These are phyloP conservation scores for Stegophylla sp. DNA, from an alignment of 2,888 invertebrate genomes.

Conservation along the genomic window DNA sequence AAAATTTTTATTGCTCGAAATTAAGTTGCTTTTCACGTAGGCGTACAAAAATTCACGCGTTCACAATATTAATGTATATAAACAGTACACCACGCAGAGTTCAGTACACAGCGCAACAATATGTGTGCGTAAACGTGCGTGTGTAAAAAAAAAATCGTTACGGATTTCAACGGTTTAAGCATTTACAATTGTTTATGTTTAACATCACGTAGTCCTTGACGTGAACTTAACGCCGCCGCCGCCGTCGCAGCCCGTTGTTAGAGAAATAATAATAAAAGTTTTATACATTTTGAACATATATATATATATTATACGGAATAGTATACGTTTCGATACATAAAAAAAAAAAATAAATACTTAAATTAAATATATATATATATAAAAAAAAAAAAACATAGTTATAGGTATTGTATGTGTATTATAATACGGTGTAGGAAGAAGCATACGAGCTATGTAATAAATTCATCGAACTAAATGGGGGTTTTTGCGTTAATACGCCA, in stretches of 20 bases:
- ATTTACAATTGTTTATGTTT: conserved; percentile 36
- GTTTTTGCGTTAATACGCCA: neutral
- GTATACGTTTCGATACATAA: neutral
- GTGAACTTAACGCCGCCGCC: neutral
- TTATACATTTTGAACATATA: conserved; percentile 22
- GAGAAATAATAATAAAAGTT: conserved; percentile 29
- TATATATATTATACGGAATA: neutral
- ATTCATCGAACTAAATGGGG: neutral
- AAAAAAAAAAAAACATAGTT: neutral
- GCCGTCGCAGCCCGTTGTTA: neutral
- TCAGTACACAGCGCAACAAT: neutral
- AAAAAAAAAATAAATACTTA: conserved; percentile 1
- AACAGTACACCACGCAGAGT: neutral
- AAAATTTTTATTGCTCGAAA: neutral
- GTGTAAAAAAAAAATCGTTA: conserved; percentile 28
- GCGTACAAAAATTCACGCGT: neutral
- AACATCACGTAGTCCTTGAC: conserved; percentile 38
- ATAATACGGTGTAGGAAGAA: neutral
- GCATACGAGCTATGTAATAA: neutral
- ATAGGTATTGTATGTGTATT: neutral
- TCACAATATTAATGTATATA: neutral
- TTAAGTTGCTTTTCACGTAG: neutral
- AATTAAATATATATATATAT: neutral
- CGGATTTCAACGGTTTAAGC: conserved; percentile 23
- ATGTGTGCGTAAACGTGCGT: neutral